phyloP scores from a whole-genome alignment of 2,113 vertebrate genomes.

The Neolamprologus ventralis region DNA sequence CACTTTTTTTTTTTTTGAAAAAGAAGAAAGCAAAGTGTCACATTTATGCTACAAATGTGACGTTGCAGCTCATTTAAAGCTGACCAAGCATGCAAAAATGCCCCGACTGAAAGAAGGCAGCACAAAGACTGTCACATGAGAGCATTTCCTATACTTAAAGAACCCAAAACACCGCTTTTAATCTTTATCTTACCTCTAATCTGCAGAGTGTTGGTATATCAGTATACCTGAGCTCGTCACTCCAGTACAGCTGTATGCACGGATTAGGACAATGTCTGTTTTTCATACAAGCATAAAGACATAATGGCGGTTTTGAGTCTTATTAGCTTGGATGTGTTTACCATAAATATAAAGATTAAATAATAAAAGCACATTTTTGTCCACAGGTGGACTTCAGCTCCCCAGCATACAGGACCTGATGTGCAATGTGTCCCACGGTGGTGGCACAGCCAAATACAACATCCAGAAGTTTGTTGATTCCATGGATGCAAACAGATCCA shows the following conservation, averaged over 20 bases:
- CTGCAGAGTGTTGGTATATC: background rate
- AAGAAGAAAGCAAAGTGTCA: background rate
- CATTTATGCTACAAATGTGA: fast-evolving
- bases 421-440: background rate
- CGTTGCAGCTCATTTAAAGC: background rate
- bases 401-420: background rate
- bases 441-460: background rate
- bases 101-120: background rate
- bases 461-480: background rate
- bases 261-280: fast-evolving
- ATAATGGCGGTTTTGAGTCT: background rate
- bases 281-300: background rate
- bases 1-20: background rate
- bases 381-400: background rate
- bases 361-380: background rate
- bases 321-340: background rate
- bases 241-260: background rate
- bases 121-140: background rate
- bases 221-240: background rate
- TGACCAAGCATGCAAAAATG: background rate
- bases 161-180: fast-evolving
- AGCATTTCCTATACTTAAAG: background rate
- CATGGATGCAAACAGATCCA: background rate
- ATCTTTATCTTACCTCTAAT: fast-evolving
- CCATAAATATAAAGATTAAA: background rate